Conservation (phyloP, 2,797 vertebrate species). For the Perodicticus potto region DNA sequence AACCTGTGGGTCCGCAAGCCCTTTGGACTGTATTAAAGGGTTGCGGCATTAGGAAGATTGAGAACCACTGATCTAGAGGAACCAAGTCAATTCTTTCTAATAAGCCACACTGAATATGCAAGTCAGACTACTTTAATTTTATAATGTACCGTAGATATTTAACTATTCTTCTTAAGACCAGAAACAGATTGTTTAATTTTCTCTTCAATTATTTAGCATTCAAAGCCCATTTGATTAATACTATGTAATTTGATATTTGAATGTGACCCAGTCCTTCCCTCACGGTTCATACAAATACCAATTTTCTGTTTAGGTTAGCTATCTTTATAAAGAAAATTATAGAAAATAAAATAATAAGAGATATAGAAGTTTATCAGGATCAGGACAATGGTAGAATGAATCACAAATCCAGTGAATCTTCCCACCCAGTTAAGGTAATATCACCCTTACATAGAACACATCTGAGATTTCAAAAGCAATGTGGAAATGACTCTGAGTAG, state of each 20-base stretch:
- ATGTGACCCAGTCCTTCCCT: not conserved
- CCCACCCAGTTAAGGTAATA: not conserved
- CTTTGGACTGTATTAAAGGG: no score
- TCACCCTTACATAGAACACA: not conserved
- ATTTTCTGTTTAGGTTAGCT: not conserved
- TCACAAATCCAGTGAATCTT: not conserved
- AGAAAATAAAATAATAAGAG: constrained; percentile 24
- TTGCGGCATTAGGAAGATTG: no score
- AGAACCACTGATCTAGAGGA: not conserved
- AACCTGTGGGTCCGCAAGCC: no score
- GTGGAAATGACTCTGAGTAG: not conserved
- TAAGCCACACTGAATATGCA: not conserved
- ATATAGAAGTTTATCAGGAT: not conserved
- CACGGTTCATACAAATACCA: not conserved
- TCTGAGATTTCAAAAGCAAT: not conserved
- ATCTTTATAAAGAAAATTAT: not conserved
- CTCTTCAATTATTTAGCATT: not conserved
- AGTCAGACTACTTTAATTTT: not conserved
- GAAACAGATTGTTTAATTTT: constrained; percentile 14
- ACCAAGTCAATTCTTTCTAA: not conserved
- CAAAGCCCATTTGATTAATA: not conserved
- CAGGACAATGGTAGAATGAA: not conserved
- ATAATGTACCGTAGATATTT: not conserved
- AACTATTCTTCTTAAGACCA: not conserved
- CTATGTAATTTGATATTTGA: not conserved